Evolutionary conservation across 1,140 invertebrate genomes (phyloP), one percentile per base, ranked within the genome.

Genomic region (Trichonephila inaurata): DNA sequence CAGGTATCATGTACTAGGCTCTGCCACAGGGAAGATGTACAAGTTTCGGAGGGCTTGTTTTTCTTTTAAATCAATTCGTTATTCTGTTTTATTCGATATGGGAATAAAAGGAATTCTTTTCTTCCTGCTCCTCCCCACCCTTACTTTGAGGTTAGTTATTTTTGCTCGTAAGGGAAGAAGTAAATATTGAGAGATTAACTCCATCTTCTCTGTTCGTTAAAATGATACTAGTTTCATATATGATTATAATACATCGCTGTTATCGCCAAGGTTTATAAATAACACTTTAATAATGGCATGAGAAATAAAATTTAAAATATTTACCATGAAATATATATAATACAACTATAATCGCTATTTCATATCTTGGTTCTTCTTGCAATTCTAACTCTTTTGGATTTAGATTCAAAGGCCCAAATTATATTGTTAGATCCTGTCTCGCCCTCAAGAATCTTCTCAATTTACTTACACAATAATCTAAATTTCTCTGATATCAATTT

Each of bases 1-100:
- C 81, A 83, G 81, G 81, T 83, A 83, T 83, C 81, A 83, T 83
- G 81, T 83, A 40, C 21, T 33, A 0, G n/a, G n/a, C 14, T 18
- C 28, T 33, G 69, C 69, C 69, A 72, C 69, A 72, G 69, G 28
- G 69, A 72, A 72, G 69, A 64, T 64, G 62, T 24, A 3, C 69
- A 33, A 24, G 69, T 72, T 72, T 28, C 28, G 10, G 0, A 16
- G 28, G 69, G 12, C 21, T 18, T 18, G 16, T 64, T 64, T 64
- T 64, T 72, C 28, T 72, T 24, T 72, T 72, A 72, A 72, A 72
- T 72, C 69, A 72, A 72, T 72, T 72, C 24, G 28, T 28, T 72
- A 72, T 72, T 72, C 16, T 72, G 69, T 72, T 72, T 72, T 33
- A 72, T 24, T 72, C 28, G 14, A 72, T 72, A 28, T 33, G 69